Evolutionary conservation across 2,888 invertebrate species (phyloP).

Genomic region (Rotaria sp.): DNA sequence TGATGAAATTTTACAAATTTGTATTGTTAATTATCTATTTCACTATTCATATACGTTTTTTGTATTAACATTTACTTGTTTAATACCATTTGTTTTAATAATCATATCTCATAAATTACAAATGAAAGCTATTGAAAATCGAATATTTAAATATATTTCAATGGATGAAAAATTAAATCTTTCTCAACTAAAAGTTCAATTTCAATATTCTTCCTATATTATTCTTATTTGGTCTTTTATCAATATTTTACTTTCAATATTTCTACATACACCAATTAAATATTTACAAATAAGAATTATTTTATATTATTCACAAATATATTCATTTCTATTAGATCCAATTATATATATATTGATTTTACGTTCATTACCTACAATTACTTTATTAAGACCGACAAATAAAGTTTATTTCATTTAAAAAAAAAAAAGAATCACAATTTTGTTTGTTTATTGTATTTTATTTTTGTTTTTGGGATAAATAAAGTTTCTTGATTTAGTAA

Average conservation of each 20-base stretch:
- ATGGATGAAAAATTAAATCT: neutral
- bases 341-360: neutral
- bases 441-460: neutral
- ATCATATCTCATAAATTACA: neutral
- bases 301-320: neutral
- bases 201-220: neutral
- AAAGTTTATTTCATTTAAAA: neutral
- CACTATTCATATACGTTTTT: neutral
- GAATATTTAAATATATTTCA: neutral
- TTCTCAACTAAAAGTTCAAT: neutral
- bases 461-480: neutral
- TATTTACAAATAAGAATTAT: neutral
- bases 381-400: neutral
- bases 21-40: neutral
- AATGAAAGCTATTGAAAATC: neutral
- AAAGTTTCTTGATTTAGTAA: neutral
- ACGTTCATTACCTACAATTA: neutral
- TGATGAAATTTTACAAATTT: neutral
- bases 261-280: neutral
- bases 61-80: neutral
- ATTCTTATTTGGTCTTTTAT: neutral
- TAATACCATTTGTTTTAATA: neutral
- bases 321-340: neutral
- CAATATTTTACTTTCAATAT: neutral
- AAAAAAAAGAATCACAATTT: neutral